These are phyloP conservation scores for Periophthalmus modestus DNA, from an alignment of 2,113 vertebrate species.

Conservation along the genomic window DNA sequence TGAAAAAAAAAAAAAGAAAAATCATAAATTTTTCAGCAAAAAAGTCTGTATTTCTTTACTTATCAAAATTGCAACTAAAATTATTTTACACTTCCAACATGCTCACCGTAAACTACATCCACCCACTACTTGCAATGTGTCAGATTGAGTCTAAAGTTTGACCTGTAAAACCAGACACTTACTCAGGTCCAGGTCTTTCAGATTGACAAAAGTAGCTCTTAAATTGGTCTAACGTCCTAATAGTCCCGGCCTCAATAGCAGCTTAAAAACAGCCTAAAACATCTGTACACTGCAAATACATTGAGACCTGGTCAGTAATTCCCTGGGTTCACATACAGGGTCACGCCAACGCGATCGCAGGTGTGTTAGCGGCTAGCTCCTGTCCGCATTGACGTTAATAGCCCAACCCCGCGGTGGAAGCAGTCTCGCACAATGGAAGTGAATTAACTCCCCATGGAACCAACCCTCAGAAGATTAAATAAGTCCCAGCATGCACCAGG, in stretches of 20 bases:
- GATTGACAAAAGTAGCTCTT: background rate
- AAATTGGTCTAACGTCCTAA: background rate
- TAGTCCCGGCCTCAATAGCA: background rate
- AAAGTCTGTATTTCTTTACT: too few relatives aligned
- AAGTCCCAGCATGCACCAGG: constrained; percentile 24
- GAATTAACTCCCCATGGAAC: constrained; percentile 45
- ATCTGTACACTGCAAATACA: background rate
- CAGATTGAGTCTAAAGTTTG: background rate
- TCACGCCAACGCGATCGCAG: background rate
- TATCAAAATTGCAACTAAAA: too few relatives aligned
- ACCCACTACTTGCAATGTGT: background rate
- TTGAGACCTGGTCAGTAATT: background rate
- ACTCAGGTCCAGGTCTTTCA: background rate
- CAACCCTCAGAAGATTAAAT: constrained; percentile 40
- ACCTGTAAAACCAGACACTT: background rate
- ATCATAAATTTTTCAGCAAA: too few relatives aligned
- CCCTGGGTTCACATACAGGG: background rate
- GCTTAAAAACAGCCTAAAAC: background rate
- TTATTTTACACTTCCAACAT: background rate
- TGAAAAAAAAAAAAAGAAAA: too few relatives aligned
- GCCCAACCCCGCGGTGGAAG: constrained; percentile 30
- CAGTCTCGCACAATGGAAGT: constrained; percentile 12
- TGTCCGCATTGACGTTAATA: constrained; percentile 21
- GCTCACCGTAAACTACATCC: background rate
- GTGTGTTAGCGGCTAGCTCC: constrained; percentile 1